phyloP scores from a whole-genome alignment of 2,888 invertebrate species.

The Arrhopalites spinosus region DNA sequence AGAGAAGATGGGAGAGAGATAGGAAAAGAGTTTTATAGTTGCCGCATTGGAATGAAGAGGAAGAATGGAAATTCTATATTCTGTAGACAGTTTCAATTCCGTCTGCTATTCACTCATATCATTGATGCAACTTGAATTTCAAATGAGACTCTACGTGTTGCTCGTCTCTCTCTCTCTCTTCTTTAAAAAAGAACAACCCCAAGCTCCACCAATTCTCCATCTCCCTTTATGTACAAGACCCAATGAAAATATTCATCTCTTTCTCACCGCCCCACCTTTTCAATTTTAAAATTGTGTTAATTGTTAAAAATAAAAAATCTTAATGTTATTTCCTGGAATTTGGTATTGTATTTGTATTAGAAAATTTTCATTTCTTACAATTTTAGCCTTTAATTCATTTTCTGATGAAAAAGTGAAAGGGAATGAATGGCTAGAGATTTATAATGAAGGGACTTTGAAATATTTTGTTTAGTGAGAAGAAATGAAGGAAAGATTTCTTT shows the following conservation, averaged over 20 bases:
- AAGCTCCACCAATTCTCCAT: constrained; percentile 9
- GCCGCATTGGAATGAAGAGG: background rate
- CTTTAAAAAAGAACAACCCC: too few species aligned
- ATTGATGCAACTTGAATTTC: constrained; percentile 41
- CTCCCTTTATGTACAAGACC: constrained; percentile 9
- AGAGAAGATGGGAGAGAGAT: background rate
- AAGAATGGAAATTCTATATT: background rate
- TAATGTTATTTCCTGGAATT: too few species aligned
- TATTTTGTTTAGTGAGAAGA: too few species aligned
- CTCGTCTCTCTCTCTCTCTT: constrained; percentile 22
- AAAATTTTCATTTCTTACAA: too few species aligned
- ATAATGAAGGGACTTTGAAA: too few species aligned
- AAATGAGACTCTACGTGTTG: constrained; percentile 43
- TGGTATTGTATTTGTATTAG: too few species aligned
- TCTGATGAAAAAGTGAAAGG: too few species aligned
- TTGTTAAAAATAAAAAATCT: too few species aligned
- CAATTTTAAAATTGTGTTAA: too few species aligned
- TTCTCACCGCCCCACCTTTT: background rate
- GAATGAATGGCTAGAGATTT: too few species aligned
- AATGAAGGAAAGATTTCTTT: background rate
- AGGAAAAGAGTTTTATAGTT: background rate
- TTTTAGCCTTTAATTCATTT: too few species aligned
- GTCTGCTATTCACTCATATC: constrained; percentile 1
- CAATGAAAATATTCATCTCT: background rate
- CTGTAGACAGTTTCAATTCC: background rate